A percentile compares a stretch with the other conserved stretches of the same genome.
Conservation (phyloP, 2,113 vertebrate species). For the Sula dactylatra region DNA sequence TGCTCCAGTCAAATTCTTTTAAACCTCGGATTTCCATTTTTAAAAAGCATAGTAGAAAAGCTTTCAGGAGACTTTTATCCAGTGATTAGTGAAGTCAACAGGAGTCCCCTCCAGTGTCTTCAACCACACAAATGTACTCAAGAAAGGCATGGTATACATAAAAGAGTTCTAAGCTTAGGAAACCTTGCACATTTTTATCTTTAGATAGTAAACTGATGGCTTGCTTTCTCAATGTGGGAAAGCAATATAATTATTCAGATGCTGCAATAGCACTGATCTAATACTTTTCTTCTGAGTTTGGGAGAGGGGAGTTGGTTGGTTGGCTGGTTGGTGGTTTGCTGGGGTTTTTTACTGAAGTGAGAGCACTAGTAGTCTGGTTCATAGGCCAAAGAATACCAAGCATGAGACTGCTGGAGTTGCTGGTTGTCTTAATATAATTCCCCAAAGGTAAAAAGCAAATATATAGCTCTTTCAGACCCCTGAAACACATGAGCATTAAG, state of each 20-base stretch:
- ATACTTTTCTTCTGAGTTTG: background rate
- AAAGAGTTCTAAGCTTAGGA: background rate
- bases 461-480: background rate
- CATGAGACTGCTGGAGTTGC: background rate
- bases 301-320: fast-evolving
- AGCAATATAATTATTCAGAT: background rate
- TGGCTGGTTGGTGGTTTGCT: background rate
- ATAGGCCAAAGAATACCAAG: background rate
- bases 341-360: background rate
- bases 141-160: background rate
- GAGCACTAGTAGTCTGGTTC: background rate
- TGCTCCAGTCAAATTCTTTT: background rate
- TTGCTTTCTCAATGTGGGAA: background rate
- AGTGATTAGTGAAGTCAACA: background rate
- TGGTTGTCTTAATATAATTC: background rate
- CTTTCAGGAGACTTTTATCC: background rate
- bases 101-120: background rate
- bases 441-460: background rate
- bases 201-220: background rate
- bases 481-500: background rate
- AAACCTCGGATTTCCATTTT: background rate
- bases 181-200: background rate
- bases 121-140: background rate
- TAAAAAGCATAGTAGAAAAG: background rate
- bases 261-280: background rate